These are phyloP conservation scores for Microtus pennsylvanicus DNA, from an alignment of 2,113 vertebrate species.

Conservation along the genomic window DNA sequence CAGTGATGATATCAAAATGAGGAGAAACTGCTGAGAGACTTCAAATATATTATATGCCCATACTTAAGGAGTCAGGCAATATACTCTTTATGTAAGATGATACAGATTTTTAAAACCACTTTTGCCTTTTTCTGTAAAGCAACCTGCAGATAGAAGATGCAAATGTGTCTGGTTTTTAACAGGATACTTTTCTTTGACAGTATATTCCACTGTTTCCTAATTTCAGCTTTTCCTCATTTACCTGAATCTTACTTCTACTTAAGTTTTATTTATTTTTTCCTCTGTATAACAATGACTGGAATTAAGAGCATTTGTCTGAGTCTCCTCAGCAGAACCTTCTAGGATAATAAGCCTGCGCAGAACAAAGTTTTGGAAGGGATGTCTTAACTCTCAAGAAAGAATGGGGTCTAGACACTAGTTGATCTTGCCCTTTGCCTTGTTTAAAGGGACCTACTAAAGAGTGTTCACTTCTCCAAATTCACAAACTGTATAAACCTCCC, in stretches of 20 bases:
- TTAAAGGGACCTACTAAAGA: conserved; percentile 17
- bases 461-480: background rate
- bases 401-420: conserved; percentile 37
- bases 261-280: background rate
- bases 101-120: background rate
- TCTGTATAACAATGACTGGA: conserved; percentile 46
- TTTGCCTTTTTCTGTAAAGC: conserved; percentile 14
- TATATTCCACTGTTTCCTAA: conserved; percentile 38
- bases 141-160: conserved; percentile 20
- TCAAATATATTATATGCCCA: conserved; percentile 26
- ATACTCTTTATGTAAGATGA: conserved; percentile 8
- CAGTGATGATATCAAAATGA: background rate
- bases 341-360: conserved; percentile 59
- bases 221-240: conserved; percentile 27
- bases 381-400: conserved; percentile 47
- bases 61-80: conserved; percentile 31
- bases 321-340: conserved; percentile 42
- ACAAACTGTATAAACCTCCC: background rate
- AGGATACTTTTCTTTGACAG: background rate
- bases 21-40: conserved; percentile 9
- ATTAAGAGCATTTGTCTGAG: conserved; percentile 69
- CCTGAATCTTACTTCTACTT: background rate
- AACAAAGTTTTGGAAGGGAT: conserved; percentile 63
- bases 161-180: background rate
- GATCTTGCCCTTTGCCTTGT: conserved; percentile 63